Base-by-base conservation (phyloP, 2,888 invertebrate species). In the Sinodicranocentrus sp. region DNA sequence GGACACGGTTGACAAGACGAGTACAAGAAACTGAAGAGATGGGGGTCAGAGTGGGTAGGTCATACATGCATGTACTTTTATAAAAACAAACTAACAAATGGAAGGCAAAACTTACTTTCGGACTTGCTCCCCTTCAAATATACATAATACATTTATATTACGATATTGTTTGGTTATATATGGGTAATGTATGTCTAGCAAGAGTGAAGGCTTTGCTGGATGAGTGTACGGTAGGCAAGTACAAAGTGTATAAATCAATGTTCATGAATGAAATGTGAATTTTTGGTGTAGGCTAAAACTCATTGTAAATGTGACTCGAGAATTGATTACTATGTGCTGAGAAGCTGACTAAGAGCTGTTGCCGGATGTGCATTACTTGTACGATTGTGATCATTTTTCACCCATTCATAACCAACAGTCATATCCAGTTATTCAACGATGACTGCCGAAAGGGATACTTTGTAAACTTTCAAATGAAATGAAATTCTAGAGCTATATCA, bases 1-100 rank as follows among this genome's bases (percentile, higher is more conserved):
- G 76, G 77, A 77, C 83, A 83, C 77, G 83, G 83, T 83, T 77
- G 76, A 77, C 71, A 70, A 72, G 77, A 71, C 76, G 77, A 68
- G 77, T 63, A 83, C 83, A 83, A 83, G 76, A 48, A 75, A 68
- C 76, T 67, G 54, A 23, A 48, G 61, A 57, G 80, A 80, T 80
- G 67, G 80, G 78, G 80, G 73, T 79, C 79, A 79, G 79, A 79
- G 52, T 71, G 23, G 61, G 63, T 63, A 80, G 80, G 80, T 80
- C 80, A 80, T 65, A 72, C 65, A 21, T 5, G 23, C 2, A 13
- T 61, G 33, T 33, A 10, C n/a, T 3, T 5, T 48, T 48, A 48
- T n/a, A 21, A 57, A 57, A 57, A 57, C 57, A 57, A 57, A 57
- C 21, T 57, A 8, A 15, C 19, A 23, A 57, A 57, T 57, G 23